Base-by-base conservation (phyloP, 2,113 vertebrate genomes). In the Anser brachyrhynchus region DNA sequence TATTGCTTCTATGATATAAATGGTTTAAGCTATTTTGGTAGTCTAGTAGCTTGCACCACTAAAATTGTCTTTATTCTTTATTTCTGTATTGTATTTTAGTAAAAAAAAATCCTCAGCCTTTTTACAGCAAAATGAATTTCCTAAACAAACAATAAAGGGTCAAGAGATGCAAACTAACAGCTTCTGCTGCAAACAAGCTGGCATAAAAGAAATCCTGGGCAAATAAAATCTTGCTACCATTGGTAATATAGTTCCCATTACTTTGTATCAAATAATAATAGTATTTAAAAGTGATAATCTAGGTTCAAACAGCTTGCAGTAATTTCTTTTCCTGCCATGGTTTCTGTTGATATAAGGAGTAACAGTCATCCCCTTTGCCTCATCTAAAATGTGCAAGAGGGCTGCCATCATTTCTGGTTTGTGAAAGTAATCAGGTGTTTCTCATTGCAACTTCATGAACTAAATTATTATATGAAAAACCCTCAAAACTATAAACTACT, bases 111-210 rank as follows among this genome's bases (percentile, higher is more conserved):
- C 9, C 4, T 49, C 12, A 66, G 6, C 41, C 20, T 81, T 65
- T 88, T 80, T 83, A 82, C 84, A n/a, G 81, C 37, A 19, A 88
- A 88, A 26, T 18, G 55, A 90, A 65, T 37, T 92, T 96, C 22
- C 28, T 64, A 93, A 58, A 69, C 78, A 89, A 84, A 49, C 59
- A 84, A 73, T 54, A 55, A 59, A 74, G 5, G 7, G 28, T 87
- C 71, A 52, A 75, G 84, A 90, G 65, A 55, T 79, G 54, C 55
- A 79, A 31, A 35, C 39, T 44, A 82, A 49, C 20, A 41, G 10
- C 16, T 94, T 95, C 77, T 90, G 10, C 29, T 84, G 77, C 57
- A 89, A 95, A 77, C 6, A 49, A 88, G 41, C 55, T 76, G 66
- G 13, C 25, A 31, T 69, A 39, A 25, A 80, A 35, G 49, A 92